Percentiles rank a stretch among this genome's conserved stretches.
Conservation (phyloP, 2,113 vertebrate species). For the Sarotherodon lohbergeri region DNA sequence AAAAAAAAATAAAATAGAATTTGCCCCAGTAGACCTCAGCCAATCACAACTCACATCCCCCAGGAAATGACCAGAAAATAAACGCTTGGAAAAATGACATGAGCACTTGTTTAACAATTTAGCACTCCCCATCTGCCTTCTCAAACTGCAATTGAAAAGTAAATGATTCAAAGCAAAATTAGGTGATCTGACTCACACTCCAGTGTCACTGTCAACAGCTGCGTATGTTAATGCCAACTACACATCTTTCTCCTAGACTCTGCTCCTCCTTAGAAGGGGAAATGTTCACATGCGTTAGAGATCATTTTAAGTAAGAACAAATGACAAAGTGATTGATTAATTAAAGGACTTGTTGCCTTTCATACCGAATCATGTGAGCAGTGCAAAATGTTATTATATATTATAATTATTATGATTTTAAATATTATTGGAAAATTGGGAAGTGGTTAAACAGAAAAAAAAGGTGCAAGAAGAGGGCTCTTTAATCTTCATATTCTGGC, state of each 20-base stretch:
- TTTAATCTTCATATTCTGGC: not conserved
- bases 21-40: not conserved
- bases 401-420: not conserved
- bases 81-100: not conserved
- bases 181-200: not conserved
- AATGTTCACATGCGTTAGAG: not conserved
- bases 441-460: not conserved
- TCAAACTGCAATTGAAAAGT: not conserved
- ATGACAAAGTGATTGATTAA: not conserved
- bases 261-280: not conserved
- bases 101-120: not conserved
- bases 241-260: not conserved
- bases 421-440: not conserved
- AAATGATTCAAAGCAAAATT: not conserved
- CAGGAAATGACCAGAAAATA: not conserved
- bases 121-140: not conserved
- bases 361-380: not conserved
- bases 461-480: not conserved
- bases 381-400: not conserved
- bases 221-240: not conserved
- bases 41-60: not conserved
- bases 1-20: rapidly evolving
- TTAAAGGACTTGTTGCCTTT: not conserved
- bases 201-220: not conserved
- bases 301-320: not conserved